Base-by-base conservation (phyloP, 1,140 invertebrate genomes). In the Gryllus bimaculatus region DNA sequence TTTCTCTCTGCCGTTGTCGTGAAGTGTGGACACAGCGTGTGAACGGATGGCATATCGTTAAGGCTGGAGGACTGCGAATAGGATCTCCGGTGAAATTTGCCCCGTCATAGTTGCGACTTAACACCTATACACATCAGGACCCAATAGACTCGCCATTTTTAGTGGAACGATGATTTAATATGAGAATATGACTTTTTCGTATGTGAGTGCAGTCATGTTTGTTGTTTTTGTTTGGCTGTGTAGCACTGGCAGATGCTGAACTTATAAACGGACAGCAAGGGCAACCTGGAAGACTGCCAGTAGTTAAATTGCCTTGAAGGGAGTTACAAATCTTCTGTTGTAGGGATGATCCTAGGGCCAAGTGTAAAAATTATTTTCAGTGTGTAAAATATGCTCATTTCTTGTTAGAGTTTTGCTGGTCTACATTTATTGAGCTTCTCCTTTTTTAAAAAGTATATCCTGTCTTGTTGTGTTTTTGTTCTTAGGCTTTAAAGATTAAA, bases 141-240 rank as follows among this genome's bases (percentile, higher is more conserved):
- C 18, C 18, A 66, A 10, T 13, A 66, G 54, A 66, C 10, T 13
- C 54, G 10, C 54, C 54, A 18, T 66, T 66, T 66, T 66, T 66
- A 66, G 54, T 66, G 54, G 54, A 66, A 66, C 18, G 54, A 66
- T 66, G 54, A 66, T 66, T 66, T 66, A 66, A 66, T 66, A 66
- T 66, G 54, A 66, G 54, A 66, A 66, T 66, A 66, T 66, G 54
- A 66, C 10, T 66, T 66, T 66, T 66, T 66, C 54, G 54, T 66
- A 66, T 66, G 54, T 18, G 18, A 66, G 54, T 66, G 54, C 54
- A 66, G 54, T 66, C 54, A 18, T 66, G 54, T 66, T 66, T 66
- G 54, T 66, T 66, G 54, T 66, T 66, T 66, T 66, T 66, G 54
- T 66, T 66, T 66, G 54, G 54, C 54, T 66, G 54, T 66, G 54